phyloP scores from a whole-genome alignment of 2,888 invertebrate genomes.

The Octonoba sinensis region DNA sequence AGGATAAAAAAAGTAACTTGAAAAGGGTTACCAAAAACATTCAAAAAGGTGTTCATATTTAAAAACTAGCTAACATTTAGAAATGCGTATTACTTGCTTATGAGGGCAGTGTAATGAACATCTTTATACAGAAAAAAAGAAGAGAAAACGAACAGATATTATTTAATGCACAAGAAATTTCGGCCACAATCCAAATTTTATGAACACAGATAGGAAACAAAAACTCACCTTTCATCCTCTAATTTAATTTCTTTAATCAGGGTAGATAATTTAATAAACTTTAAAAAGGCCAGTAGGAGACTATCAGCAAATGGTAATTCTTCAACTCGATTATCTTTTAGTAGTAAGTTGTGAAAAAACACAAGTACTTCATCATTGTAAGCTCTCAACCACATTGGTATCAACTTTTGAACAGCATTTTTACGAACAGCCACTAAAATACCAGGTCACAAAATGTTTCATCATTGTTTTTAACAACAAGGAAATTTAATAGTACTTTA shows the following conservation, averaged over 20 bases:
- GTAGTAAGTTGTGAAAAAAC: constrained; percentile 27
- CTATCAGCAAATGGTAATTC: constrained; percentile 23
- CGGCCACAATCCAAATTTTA: background rate
- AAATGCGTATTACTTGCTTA: too few species aligned
- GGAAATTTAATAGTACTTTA: too few species aligned
- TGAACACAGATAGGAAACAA: background rate
- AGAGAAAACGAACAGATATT: background rate
- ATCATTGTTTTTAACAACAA: too few species aligned
- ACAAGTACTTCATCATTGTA: constrained; percentile 36
- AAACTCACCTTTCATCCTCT: constrained; percentile 33
- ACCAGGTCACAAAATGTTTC: background rate
- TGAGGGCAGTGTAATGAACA: too few species aligned
- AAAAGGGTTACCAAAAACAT: too few species aligned
- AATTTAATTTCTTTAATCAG: constrained; percentile 48
- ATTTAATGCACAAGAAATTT: background rate
- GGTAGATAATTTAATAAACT: constrained; percentile 41
- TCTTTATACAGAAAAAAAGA: too few species aligned
- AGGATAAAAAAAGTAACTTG: too few species aligned
- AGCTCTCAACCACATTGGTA: constrained; percentile 54
- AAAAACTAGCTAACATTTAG: too few species aligned
- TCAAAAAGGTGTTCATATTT: too few species aligned
- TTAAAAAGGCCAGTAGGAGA: constrained; percentile 17
- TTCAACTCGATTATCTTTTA: constrained; percentile 31
- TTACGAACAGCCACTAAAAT: constrained; percentile 30
- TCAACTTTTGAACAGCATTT: constrained; percentile 39